phyloP scores from a whole-genome alignment of 2,888 invertebrate genomes.

The Agonopterix alstromeriana region DNA sequence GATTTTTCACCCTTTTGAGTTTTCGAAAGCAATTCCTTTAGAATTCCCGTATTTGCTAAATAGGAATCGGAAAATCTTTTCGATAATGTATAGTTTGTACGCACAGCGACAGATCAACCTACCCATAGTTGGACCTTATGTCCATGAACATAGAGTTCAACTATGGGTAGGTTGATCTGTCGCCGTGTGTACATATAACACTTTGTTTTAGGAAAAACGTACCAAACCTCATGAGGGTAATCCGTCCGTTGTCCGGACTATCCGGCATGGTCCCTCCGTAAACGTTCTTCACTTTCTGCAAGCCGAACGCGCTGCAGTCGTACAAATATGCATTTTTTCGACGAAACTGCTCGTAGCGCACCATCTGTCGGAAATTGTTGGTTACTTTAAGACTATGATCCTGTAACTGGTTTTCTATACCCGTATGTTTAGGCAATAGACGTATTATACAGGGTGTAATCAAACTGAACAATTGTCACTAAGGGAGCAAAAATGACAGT shows the following conservation, averaged over 20 bases:
- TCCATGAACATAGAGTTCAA: too few relatives aligned
- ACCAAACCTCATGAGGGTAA: conserved; percentile 63
- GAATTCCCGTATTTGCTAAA: too few relatives aligned
- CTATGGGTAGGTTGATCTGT: too few relatives aligned
- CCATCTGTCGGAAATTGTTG: conserved; percentile 35
- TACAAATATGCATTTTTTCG: conserved; percentile 48
- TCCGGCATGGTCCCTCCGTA: conserved; percentile 57
- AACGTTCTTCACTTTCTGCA: conserved; percentile 50
- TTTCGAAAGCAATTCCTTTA: too few relatives aligned
- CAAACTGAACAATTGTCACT: too few relatives aligned
- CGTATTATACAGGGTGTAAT: not conserved
- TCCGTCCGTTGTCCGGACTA: conserved; percentile 51
- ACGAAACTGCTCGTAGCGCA: conserved; percentile 59
- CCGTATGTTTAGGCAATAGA: not conserved
- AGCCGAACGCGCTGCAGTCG: conserved; percentile 52
- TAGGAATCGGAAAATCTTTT: too few relatives aligned
- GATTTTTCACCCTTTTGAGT: too few relatives aligned
- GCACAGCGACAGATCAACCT: too few relatives aligned
- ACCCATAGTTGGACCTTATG: too few relatives aligned
- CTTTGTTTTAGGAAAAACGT: conserved; percentile 5
- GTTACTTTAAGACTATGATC: not conserved
- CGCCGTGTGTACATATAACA: too few relatives aligned
- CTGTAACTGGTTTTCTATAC: not conserved
- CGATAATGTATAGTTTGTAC: too few relatives aligned
- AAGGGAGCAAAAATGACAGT: too few relatives aligned